A percentile compares a stretch with the other conserved stretches of the same genome.
Evolutionary conservation across 2,113 vertebrate genomes (phyloP).

Genomic region (Motacilla tschutschensis): DNA sequence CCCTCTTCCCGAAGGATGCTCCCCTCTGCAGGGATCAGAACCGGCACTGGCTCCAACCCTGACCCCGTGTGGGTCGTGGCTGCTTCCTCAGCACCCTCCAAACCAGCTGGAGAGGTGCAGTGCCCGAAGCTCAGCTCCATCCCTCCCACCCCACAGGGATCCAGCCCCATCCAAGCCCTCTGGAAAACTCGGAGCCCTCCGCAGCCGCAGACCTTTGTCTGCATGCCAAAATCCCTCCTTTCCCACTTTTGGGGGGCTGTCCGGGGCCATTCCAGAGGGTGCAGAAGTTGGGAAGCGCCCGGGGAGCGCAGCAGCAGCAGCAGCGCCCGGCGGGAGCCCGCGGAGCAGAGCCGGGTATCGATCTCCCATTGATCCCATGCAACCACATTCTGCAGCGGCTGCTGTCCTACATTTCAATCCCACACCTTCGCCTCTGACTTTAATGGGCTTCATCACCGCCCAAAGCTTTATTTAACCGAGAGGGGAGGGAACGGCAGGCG

Average conservation of each 20-base stretch:
- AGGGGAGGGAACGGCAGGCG: background rate
- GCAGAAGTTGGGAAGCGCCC: background rate
- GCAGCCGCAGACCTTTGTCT: fast-evolving
- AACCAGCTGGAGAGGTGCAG: background rate
- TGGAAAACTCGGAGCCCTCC: fast-evolving
- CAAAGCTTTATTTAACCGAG: slow-evolving; percentile 50
- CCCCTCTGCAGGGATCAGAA: background rate
- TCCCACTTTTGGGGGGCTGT: background rate
- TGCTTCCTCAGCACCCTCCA: background rate
- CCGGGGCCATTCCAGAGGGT: fast-evolving
- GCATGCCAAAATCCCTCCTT: background rate
- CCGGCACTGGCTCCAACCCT: fast-evolving
- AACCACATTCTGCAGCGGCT: slow-evolving; percentile 61
- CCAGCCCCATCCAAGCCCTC: background rate
- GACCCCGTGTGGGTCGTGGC: fast-evolving
- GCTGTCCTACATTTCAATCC: slow-evolving; percentile 67
- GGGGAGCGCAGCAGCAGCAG: background rate
- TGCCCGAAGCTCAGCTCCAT: background rate
- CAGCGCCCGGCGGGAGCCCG: background rate
- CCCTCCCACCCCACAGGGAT: fast-evolving
- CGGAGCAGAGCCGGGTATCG: background rate
- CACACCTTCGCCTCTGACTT: slow-evolving; percentile 39
- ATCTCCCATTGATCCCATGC: slow-evolving; percentile 60
- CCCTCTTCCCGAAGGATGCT: fast-evolving
- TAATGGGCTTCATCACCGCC: slow-evolving; percentile 45